Evolutionary conservation across 2,888 invertebrate species (phyloP), one percentile per base, ranked within the genome.

Genomic region (Branchellion lobata): DNA sequence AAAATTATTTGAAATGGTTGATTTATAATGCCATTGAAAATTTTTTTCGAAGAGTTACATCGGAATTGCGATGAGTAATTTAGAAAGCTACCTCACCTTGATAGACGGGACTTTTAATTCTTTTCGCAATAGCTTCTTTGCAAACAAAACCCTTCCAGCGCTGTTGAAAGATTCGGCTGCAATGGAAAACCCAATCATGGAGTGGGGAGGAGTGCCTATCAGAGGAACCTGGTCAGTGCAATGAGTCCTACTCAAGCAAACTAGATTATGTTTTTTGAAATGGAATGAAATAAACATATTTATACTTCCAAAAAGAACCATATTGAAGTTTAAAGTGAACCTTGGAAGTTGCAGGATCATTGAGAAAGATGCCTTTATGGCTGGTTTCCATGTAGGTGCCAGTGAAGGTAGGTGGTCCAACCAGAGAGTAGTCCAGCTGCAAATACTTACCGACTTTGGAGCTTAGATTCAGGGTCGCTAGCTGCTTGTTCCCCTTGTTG

Each of bases 401-500:
- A 24, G 61, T 5, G 24, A 57, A 57, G 24, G 21, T n/a, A 14
- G 61, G 61, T 24, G 61, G 24, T 3, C 3, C 24, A 24, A n/a
- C 21, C 14, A 57, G 24, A n/a, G 5, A n/a, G 61, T n/a, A 57
- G 61, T 57, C 61, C 3, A 57, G 24, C n/a, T 3, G 3, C 24
- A 57, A n/a, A 18, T n/a, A 3, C 5, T 24, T 57, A n/a, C 61
- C n/a, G 24, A 57, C 61, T n/a, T 57, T 57, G 14, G 61, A 3
- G 3, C 21, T 8, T 3, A 57, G 61, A n/a, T 57, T 57, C 61
- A 57, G 8, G 11, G 61, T 57, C 11, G 61, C 61, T 57, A 57
- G 61, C n/a, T 57, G 61, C n/a, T 24, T 8, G 61, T 57, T 57
- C 21, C 61, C 61, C n/a, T 57, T 57, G 61, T 5, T 57, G 61